Percentiles rank a stretch among this genome's conserved stretches.
Evolutionary conservation across 2,888 invertebrate species (phyloP).

Genomic region (Formica aserva): DNA sequence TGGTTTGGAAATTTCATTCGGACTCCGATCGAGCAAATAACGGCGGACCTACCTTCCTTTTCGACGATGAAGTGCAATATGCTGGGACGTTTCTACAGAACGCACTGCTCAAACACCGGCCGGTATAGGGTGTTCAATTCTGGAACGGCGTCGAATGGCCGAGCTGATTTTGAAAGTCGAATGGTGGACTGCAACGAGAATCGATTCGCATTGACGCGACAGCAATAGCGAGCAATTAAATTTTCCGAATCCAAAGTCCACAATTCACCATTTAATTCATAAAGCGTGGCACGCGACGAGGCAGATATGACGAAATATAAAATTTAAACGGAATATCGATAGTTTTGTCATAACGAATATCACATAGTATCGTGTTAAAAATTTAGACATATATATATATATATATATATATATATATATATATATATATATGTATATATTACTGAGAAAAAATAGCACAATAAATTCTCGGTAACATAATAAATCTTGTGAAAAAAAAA

Average conservation of each 20-base stretch:
- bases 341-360: background rate
- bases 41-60: constrained; percentile 28
- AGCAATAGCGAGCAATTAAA: constrained; percentile 36
- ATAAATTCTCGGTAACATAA: background rate
- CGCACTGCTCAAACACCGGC: constrained; percentile 37
- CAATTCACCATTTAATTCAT: constrained; percentile 29
- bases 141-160: constrained; percentile 26
- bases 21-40: constrained; percentile 43
- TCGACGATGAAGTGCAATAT: constrained; percentile 45
- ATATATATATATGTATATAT: too few relatives aligned
- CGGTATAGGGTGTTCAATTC: constrained; percentile 10
- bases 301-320: background rate
- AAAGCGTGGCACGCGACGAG: background rate
- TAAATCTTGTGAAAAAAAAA: background rate
- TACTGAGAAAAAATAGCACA: background rate
- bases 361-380: background rate
- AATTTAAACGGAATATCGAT: background rate
- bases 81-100: constrained; percentile 34
- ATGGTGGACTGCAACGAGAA: constrained; percentile 12
- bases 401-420: background rate
- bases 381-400: background rate
- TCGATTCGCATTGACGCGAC: constrained; percentile 37
- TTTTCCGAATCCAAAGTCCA: constrained; percentile 33
- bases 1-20: constrained; percentile 63
- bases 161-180: constrained; percentile 38